Conservation (phyloP, 2,888 invertebrate genomes). For the Lasioglossum oenotherae region DNA sequence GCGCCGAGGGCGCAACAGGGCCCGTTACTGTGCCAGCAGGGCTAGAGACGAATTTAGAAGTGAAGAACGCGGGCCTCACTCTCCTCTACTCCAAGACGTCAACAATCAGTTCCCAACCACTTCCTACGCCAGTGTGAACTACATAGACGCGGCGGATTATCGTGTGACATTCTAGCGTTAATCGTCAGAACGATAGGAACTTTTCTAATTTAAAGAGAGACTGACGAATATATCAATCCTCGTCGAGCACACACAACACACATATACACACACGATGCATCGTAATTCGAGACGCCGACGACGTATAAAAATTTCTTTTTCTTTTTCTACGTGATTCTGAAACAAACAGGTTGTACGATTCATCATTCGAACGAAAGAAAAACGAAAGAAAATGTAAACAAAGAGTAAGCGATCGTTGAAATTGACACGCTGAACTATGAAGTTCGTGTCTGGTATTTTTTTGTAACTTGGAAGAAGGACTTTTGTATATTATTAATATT, state of each 20-base stretch:
- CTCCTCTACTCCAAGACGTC: conserved; percentile 82
- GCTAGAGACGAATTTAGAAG: conserved; percentile 78
- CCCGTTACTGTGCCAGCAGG: conserved; percentile 81
- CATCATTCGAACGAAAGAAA: background rate
- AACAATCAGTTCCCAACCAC: conserved; percentile 84
- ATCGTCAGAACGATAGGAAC: conserved; percentile 26
- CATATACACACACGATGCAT: background rate
- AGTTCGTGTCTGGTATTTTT: conserved; percentile 54
- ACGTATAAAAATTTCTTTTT: conserved; percentile 15
- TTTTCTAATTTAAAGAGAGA: conserved; percentile 62
- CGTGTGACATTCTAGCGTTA: conserved; percentile 53
- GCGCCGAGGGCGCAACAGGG: conserved; percentile 83
- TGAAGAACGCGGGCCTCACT: conserved; percentile 75
- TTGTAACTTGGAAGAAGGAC: conserved; percentile 38
- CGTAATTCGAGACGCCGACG: conserved; percentile 3
- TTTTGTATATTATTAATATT: conserved; percentile 38
- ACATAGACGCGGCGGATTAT: conserved; percentile 72
- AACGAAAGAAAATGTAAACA: background rate
- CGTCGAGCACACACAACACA: background rate
- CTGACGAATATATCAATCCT: background rate
- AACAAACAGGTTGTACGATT: conserved; percentile 6
- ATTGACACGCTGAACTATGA: conserved; percentile 28
- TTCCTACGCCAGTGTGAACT: conserved; percentile 88
- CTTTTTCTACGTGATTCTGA: background rate
- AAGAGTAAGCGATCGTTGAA: background rate